Conservation (phyloP, 37 sponge, comb jelly and placozoan genomes). For the Cliona cf. orientalis region DNA sequence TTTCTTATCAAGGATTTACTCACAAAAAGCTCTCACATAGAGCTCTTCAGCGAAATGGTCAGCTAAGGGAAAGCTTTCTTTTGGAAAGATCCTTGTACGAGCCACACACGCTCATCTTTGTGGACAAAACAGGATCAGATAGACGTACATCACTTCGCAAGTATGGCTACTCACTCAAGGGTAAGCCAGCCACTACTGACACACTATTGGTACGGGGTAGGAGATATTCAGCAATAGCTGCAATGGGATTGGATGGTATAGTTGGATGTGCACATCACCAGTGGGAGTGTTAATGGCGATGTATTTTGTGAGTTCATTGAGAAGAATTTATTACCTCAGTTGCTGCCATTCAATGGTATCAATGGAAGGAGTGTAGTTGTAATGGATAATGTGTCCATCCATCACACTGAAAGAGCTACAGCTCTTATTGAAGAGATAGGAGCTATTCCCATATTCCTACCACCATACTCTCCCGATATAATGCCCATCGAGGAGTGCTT, state of each 20-base stretch:
- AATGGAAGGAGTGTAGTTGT: constrained; percentile 9
- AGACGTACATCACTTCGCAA: neutral
- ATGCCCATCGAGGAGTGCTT: constrained; percentile 11
- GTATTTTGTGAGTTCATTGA: neutral
- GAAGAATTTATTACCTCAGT: neutral
- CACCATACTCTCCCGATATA: constrained; percentile 24
- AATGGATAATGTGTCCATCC: constrained; percentile 10
- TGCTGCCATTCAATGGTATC: constrained; percentile 15
- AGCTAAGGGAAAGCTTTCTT: neutral
- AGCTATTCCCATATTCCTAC: constrained; percentile 2
- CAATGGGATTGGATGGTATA: neutral
- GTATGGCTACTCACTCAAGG: neutral
- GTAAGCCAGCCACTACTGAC: neutral
- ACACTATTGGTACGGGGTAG: neutral
- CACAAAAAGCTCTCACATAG: constrained; percentile 1
- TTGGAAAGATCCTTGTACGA: neutral
- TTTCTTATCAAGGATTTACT: constrained; percentile 9
- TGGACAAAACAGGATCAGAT: constrained; percentile 14
- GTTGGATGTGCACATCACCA: neutral
- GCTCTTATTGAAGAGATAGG: constrained; percentile 1
- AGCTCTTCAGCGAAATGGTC: constrained; percentile 19
- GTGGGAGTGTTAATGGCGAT: constrained; percentile 16
- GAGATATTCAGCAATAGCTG: neutral
- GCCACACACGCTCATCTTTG: neutral
- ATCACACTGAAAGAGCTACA: neutral